These are phyloP conservation scores for Caenorhabditis sp. DNA, from an alignment of 2,888 invertebrate species.

Conservation along the genomic window DNA sequence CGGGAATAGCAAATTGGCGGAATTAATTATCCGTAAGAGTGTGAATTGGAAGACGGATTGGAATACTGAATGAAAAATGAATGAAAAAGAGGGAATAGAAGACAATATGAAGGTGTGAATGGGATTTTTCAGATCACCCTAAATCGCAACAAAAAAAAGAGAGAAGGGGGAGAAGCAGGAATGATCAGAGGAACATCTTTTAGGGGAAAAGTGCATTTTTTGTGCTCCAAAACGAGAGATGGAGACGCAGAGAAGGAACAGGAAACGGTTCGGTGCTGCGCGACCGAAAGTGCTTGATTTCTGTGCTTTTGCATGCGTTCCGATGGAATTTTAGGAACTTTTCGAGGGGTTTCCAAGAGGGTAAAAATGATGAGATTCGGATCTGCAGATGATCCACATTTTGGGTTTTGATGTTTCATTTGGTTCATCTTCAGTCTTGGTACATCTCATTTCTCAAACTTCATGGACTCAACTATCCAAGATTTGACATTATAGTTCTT, in stretches of 20 bases:
- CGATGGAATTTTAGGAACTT: conserved; percentile 56
- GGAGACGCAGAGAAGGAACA: conserved; percentile 26
- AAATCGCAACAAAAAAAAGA: conserved; percentile 8
- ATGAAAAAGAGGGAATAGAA: conserved; percentile 1
- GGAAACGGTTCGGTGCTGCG: conserved; percentile 31
- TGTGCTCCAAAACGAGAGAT: conserved; percentile 16
- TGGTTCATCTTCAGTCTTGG: too few relatives aligned
- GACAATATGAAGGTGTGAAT: not conserved
- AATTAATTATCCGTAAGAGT: conserved; percentile 61
- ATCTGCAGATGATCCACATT: not conserved
- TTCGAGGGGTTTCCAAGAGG: conserved; percentile 32
- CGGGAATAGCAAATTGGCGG: conserved; percentile 39
- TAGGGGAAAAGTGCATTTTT: conserved; percentile 33
- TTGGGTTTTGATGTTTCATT: not conserved
- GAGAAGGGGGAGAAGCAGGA: conserved; percentile 15
- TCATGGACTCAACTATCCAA: too few relatives aligned
- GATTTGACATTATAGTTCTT: too few relatives aligned
- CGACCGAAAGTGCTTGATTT: conserved; percentile 56
- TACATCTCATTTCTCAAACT: too few relatives aligned
- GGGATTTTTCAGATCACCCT: not conserved
- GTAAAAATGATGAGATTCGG: conserved; percentile 9
- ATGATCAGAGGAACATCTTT: conserved; percentile 25
- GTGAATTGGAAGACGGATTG: conserved; percentile 37
- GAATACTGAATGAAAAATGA: conserved; percentile 22
- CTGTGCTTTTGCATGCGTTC: conserved; percentile 59